Percentiles rank a stretch among this genome's conserved stretches.
These are phyloP conservation scores for Sebastes trivittatus DNA, from an alignment of 2,797 vertebrate species.

Conservation along the genomic window DNA sequence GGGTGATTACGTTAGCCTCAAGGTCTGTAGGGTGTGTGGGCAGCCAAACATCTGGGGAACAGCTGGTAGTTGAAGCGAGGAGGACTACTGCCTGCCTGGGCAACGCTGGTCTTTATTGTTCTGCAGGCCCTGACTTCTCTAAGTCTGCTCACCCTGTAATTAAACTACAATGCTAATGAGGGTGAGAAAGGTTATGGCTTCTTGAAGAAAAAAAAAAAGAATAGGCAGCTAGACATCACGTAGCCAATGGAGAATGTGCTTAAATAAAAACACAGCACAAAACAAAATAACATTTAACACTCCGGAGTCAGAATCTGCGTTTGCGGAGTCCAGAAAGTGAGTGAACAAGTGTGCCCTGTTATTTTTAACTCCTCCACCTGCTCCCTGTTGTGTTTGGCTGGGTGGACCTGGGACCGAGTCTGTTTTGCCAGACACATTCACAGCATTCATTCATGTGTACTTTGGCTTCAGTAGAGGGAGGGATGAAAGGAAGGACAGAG, in stretches of 20 bases:
- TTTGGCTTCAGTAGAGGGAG: slow-evolving; percentile 28
- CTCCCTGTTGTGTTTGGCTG: slow-evolving; percentile 56
- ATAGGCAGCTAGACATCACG: background rate
- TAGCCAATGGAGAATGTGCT: background rate
- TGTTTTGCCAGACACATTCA: slow-evolving; percentile 59
- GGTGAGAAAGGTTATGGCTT: background rate
- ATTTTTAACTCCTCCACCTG: slow-evolving; percentile 64
- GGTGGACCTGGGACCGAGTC: background rate
- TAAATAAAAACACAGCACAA: background rate
- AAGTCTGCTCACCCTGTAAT: slow-evolving; percentile 18
- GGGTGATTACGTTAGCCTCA: slow-evolving; percentile 56
- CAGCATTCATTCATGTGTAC: slow-evolving; percentile 58
- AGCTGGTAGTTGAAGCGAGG: slow-evolving; percentile 56
- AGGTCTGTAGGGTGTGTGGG: slow-evolving; percentile 59
- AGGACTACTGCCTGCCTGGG: slow-evolving; percentile 32
- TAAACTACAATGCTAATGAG: slow-evolving; percentile 19
- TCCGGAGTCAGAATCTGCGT: background rate
- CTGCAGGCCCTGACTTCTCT: background rate
- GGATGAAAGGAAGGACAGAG: background rate
- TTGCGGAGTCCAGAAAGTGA: slow-evolving; percentile 17
- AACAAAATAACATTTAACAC: background rate
- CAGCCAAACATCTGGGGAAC: slow-evolving; percentile 78
- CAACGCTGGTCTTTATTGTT: slow-evolving; percentile 20
- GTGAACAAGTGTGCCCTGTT: slow-evolving; percentile 18
- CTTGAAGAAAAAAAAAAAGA: background rate